Evolutionary conservation across 2,113 vertebrate species (phyloP).

Genomic region (Oceanodroma tethys): DNA sequence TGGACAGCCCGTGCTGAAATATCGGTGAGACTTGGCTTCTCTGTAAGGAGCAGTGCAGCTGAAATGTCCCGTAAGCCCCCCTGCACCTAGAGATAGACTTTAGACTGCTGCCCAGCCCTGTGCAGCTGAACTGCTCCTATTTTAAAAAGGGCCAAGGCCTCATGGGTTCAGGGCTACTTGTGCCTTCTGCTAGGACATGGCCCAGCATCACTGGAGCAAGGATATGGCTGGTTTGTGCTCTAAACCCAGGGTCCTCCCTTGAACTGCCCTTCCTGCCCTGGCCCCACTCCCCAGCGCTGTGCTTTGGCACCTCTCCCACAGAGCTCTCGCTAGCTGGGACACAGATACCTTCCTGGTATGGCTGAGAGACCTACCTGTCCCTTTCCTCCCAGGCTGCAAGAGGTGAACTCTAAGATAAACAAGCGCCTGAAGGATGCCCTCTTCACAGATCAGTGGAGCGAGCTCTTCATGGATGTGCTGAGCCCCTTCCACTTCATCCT

Average conservation of each 20-base stretch:
- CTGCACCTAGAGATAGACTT: not conserved
- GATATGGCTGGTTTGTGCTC: not conserved
- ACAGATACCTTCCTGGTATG: not conserved
- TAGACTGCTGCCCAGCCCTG: not conserved
- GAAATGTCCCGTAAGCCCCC: not conserved
- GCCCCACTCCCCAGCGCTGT: not conserved
- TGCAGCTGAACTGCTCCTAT: not conserved
- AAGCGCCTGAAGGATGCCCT: slow-evolving; percentile 93
- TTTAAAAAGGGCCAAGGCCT: not conserved
- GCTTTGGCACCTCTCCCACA: not conserved
- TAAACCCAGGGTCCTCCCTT: not conserved
- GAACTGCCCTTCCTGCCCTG: not conserved
- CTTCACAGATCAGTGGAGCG: slow-evolving; percentile 97
- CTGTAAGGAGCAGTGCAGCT: not conserved
- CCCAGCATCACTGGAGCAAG: not conserved
- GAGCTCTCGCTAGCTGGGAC: not conserved
- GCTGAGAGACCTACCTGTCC: not conserved
- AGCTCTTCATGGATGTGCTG: slow-evolving; percentile 93
- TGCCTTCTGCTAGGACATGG: not conserved
- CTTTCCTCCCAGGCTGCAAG: slow-evolving; percentile 83
- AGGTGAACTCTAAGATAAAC: slow-evolving; percentile 98
- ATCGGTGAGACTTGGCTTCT: not conserved
- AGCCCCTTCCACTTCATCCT: slow-evolving; percentile 90
- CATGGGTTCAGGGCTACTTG: not conserved
- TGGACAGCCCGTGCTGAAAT: not conserved